Base-by-base conservation (phyloP, 1,140 invertebrate genomes). In the Nomia melanderi region DNA sequence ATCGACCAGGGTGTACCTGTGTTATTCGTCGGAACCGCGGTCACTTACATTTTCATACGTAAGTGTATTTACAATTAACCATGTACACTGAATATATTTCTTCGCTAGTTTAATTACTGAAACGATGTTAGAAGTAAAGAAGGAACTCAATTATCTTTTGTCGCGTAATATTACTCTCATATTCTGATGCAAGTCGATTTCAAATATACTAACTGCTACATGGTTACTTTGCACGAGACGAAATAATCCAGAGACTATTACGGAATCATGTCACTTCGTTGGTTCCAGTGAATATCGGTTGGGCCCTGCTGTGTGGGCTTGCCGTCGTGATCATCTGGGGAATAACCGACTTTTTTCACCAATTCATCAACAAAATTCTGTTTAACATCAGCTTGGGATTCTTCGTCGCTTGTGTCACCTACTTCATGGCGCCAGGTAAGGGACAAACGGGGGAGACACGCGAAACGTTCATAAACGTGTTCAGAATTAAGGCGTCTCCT, bases 341-440 rank as follows among this genome's bases (percentile, higher is more conserved):
- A n/a, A n/a, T n/a, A n/a, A n/a, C n/a, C n/a, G n/a, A n/a, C n/a
- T n/a, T n/a, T n/a, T n/a, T n/a, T n/a, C n/a, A n/a, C n/a, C n/a
- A n/a, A n/a, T n/a, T n/a, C n/a, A n/a, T n/a, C n/a, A n/a, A n/a
- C n/a, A n/a, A n/a, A n/a, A n/a, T n/a, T n/a, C n/a, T n/a, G n/a
- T n/a, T 4, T 0, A 44, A 17, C 0, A 0, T 9, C 0, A 1
- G 1, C 9, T 23, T 39, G 3, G 1, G 6, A 2, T 14, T 39
- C 3, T 0, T 3, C 12, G 23, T 94, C 7, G 93, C 93, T 56
- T 83, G 93, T 29, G 89, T 94, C 20, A 76, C 94, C 11, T 95
- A 94, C 78, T 94, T 92, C 78, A 82, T 81, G 7, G 80, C 91
- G 4, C 91, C 95, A 88, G 94, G 95, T 96, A 93, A 12, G 11